Base-by-base conservation (phyloP, 2,113 vertebrate genomes). In the Pterocles gutturalis region DNA sequence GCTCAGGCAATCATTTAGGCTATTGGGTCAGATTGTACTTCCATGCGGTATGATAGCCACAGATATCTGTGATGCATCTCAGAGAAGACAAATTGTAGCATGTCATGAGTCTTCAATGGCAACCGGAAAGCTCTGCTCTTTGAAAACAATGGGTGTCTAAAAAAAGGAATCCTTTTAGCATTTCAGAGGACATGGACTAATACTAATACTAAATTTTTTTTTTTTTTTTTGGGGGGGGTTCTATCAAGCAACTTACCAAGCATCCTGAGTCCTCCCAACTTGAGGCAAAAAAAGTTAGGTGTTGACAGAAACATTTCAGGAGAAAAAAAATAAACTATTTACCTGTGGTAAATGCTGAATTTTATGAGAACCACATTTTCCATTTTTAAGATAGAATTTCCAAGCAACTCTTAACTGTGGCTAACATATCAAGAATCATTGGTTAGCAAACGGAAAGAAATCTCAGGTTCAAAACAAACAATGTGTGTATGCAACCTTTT, bases 261-360 rank as follows among this genome's bases (percentile, higher is more conserved):
- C 29, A 94, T 19, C 58, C 60, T 82, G 22, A 22, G 29, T 91
- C 61, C 38, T 95, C 33, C 34, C 81, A 89, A 1, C 12, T 20
- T 88, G 70, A 92, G 53, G 46, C 19, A 94, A 80, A 19, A 84
- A 93, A 86, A n/a, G 31, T 51, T 86, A 55, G 0, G 0, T 90
- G 62, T 71, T 72, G 71, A 88, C 82, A 83, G 85, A 93, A 96
- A 89, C 34, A 55, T 51, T 76, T 95, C 64, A 82, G 72, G 13
- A 41, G 73, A 90, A 83, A 49, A 53, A 62, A 48, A 77, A 83
- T 33, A 69, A 91, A 79, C 61, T 46, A n/a, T 78, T 71, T 96
- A 93, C 67, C 90, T 92, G 82, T 79, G 95, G 92, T 90, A 93
- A 94, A 96, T 96, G 92, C 87, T 93, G 88, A 95, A 92, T 95